These are phyloP conservation scores for Zeus faber DNA, from an alignment of 2,113 vertebrate genomes.

Conservation along the genomic window DNA sequence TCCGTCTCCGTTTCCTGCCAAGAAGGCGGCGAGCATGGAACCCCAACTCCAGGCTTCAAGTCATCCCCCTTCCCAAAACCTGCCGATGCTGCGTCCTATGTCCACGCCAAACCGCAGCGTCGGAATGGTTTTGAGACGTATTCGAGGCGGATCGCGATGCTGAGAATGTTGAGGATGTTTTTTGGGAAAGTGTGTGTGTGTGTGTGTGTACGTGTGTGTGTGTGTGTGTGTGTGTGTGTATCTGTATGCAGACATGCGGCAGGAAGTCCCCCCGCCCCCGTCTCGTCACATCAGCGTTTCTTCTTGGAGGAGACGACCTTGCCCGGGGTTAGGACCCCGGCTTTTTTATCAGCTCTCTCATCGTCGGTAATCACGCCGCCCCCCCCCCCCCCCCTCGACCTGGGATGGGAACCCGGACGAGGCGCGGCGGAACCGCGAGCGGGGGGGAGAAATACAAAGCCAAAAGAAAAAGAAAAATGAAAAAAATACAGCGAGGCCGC, in stretches of 20 bases:
- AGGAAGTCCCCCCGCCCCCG: conserved; percentile 30
- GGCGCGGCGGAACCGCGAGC: conserved; percentile 18
- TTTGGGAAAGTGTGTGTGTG: not conserved
- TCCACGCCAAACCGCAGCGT: too few relatives aligned
- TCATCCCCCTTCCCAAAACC: too few relatives aligned
- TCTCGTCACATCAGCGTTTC: conserved; percentile 63
- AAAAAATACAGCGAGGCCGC: not conserved
- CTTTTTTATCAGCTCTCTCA: conserved; percentile 65
- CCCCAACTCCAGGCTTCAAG: too few relatives aligned
- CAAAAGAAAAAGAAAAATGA: not conserved
- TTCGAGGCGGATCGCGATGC: too few relatives aligned
- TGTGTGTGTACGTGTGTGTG: not conserved
- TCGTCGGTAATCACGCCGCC: conserved; percentile 61
- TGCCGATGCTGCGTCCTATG: too few relatives aligned
- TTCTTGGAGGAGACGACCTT: conserved; percentile 61
- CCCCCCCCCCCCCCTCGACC: too few relatives aligned
- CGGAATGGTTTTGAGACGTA: too few relatives aligned
- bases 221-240: not conserved
- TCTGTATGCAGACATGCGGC: not conserved
- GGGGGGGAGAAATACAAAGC: not conserved
- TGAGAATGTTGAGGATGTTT: too few relatives aligned
- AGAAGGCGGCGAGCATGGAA: too few relatives aligned
- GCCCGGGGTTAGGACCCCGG: conserved; percentile 48
- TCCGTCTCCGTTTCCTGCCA: too few relatives aligned
- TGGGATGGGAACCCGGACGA: conserved; percentile 33